Evolutionary conservation across 2,888 invertebrate species (phyloP), one percentile per base, ranked within the genome.

Genomic region (Apeira syringaria): DNA sequence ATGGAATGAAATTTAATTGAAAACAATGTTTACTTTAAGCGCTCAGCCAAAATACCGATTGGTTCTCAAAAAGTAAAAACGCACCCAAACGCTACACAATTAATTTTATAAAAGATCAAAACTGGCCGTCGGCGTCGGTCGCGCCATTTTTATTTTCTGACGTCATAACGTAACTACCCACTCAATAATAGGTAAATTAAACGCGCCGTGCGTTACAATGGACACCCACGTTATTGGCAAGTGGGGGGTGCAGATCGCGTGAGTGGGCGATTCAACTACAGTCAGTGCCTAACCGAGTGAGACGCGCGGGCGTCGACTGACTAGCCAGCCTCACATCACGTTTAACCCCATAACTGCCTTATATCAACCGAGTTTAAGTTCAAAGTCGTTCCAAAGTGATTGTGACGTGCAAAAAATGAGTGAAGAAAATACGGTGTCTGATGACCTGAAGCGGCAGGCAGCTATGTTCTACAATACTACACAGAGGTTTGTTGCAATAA

Each of bases 401-500:
- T 7, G 7, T 3, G 2, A 4, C 20, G 20, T 20, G 20, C 7
- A 5, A 5, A 7, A 7, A 70, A 86, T 86, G 87, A 81, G 60
- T 53, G 87, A 84, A 68, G 87, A 87, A 46, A 86, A 80, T 56
- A 58, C 81, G 1, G 80, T 88, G 9, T 67, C 76, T 36, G 83
- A 85, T 30, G 88, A 89, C 47, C 58, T 89, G 64, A 89, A 89
- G 61, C 68, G 88, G 47, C 87, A 89, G 53, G 88, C 88, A 2
- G 88, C 88, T 31, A 75, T 86, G 80, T 88, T 86, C 62, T 89
- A 89, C 64, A 87, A 89, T 61, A 76, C 88, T 5, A 87, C 87
- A 12, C 74, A 82, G 62, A 86, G 88, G 88, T 88, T 68, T 56
- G 80, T 74, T 69, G 57, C 53, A 56, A 37, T 17, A 50, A 47